Base-by-base conservation (phyloP, 2,797 vertebrate species). In the Halcyon chelicuti region DNA sequence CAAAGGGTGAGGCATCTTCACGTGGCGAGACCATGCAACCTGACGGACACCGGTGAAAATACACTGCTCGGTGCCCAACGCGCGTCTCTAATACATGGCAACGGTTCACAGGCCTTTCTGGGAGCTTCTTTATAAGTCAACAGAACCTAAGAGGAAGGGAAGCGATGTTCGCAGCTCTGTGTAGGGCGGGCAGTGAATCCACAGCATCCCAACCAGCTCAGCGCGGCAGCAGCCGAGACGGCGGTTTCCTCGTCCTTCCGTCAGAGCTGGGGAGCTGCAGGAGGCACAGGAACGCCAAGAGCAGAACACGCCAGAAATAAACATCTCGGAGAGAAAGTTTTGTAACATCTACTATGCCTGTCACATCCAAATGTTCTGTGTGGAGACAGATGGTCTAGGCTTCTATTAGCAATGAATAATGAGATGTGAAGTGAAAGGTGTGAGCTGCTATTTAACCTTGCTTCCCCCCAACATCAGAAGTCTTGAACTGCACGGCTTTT, bases 371-470 rank as follows among this genome's bases (percentile, higher is more conserved):
- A 62, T 31, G 92, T 42, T 95, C 94, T 58, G 82, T 49, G 82
- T 65, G 40, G 75, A 97, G 96, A 98, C 97, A 97, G 97, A 98
- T 94, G 95, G 97, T 71, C 84, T 40, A 26, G 86, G 88, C 92
- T 92, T 96, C 96, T 91, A 95, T 97, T 97, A 98, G 96, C 96
- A 86, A 54, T 97, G 96, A 98, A 97, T 97, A 97, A 98, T 95
- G 94, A 97, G 96, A 97, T 96, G 82, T 62, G 87, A 97, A 97
- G 87, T 33, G 93, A 96, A 97, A 97, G 94, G 97, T 91, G 95
- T 40, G 96, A 97, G 96, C 96, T 94, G 96, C 94, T 96, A 91
- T 88, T 97, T 97, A 98, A 98, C 97, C 93, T 96, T 80, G 68
- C 84, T 65, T 93, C 76, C 90, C 94, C 93, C 87, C 90, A 78